Conservation (phyloP, 2,888 invertebrate species). For the Anodontia alba region DNA sequence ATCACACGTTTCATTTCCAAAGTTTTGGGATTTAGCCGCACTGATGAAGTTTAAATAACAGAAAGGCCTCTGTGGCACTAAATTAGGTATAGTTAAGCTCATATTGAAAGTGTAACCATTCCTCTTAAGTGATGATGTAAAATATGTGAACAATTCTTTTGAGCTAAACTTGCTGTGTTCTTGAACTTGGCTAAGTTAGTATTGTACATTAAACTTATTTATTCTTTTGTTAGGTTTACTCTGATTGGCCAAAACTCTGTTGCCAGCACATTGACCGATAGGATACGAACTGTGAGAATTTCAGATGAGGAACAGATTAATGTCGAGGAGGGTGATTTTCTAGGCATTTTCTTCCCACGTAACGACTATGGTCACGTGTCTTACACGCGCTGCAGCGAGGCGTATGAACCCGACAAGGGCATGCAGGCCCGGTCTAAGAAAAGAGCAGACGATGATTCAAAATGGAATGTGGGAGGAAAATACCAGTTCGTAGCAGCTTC, state of each 20-base stretch:
- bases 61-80: too few species aligned
- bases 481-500: background rate
- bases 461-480: background rate
- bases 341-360: constrained; percentile 12
- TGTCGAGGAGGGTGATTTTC: constrained; percentile 27
- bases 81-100: too few species aligned
- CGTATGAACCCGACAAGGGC: constrained; percentile 8
- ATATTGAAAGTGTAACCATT: too few species aligned
- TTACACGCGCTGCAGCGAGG: constrained; percentile 15
- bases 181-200: too few species aligned
- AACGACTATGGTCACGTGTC: background rate
- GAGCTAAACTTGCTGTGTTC: too few species aligned
- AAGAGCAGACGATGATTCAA: background rate
- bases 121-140: too few species aligned
- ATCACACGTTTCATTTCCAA: too few species aligned
- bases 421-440: background rate
- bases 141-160: too few species aligned
- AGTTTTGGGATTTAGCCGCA: too few species aligned
- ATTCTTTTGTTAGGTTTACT: background rate
- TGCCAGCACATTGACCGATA: constrained; percentile 11
- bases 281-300: constrained; percentile 23
- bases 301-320: constrained; percentile 14
- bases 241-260: constrained; percentile 17
- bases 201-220: too few species aligned
- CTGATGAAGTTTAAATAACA: too few species aligned